Evolutionary conservation across 2,888 invertebrate genomes (phyloP).

Genomic region (Carabus problematicus): DNA sequence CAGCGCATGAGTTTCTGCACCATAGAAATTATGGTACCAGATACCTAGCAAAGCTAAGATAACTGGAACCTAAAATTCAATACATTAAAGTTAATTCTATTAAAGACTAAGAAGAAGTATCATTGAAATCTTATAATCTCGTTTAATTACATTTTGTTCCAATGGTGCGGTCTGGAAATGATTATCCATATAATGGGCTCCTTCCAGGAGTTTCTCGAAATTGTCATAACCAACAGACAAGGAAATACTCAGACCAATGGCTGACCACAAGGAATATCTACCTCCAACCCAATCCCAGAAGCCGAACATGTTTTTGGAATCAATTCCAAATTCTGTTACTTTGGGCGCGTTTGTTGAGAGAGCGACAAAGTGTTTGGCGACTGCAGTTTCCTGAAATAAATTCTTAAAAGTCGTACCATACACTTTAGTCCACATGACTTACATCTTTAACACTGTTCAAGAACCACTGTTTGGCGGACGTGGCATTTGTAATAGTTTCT

Average conservation of each 20-base stretch:
- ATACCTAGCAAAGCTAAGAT: conserved; percentile 90
- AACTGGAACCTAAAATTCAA: conserved; percentile 78
- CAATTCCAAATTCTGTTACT: conserved; percentile 97
- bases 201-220: conserved; percentile 89
- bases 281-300: conserved; percentile 99
- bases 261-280: conserved; percentile 97
- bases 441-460: conserved; percentile 85
- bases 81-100: not conserved
- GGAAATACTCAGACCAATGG: conserved; percentile 96
- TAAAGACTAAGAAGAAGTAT: not conserved
- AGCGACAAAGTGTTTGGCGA: conserved; percentile 98
- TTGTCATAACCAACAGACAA: conserved; percentile 93
- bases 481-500: conserved; percentile 99
- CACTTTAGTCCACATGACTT: conserved; percentile 55
- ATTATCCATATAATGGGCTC: conserved; percentile 92
- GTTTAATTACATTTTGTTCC: conserved; percentile 82
- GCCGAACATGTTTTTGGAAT: conserved; percentile 97
- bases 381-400: conserved; percentile 71
- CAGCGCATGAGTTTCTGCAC: conserved; percentile 94
- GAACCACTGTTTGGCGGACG: conserved; percentile 97
- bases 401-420: conserved; percentile 15
- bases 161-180: conserved; percentile 89
- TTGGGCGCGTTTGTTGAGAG: conserved; percentile 93
- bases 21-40: conserved; percentile 95
- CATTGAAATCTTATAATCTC: conserved; percentile 10